Evolutionary conservation across 2,888 invertebrate species (phyloP), one percentile per base, ranked within the genome.

Genomic region (Tenthredo mesomela): DNA sequence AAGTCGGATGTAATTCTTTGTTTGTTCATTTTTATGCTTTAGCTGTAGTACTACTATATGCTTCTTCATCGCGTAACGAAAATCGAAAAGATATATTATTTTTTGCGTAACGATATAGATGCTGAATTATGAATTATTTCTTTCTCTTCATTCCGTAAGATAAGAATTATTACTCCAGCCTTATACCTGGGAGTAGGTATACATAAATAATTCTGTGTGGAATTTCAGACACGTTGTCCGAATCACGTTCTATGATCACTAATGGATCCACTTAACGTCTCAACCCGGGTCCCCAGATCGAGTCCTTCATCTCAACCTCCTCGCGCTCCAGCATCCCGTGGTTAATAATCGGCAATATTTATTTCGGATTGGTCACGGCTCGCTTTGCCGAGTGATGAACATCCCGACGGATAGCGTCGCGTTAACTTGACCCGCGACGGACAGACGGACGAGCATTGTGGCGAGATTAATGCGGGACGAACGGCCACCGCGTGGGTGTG

Each of bases 251-350:
- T 88, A 90, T 90, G 89, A 89, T 88, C 89, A 91, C 91, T 93
- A 93, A 93, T 93, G 92, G 93, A 89, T 90, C 93, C 92, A 93
- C 93, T 93, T 93, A 93, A 93, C 93, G 90, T 93, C 92, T 92
- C 92, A 92, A 92, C 89, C 92, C 15, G 43, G 73, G 40, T 50
- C 50, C 33, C 77, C 29, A 47, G 85, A 87, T 88, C 87, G 85
- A 77, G 84, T 86, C 80, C 29, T 84, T 82, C 85, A 86, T 87
- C 85, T 88, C 88, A 87, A 87, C 88, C 87, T 87, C 85, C 87
- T 87, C 85, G 84, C 85, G 84, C 82, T 87, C 1, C 33, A 54
- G 47, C 87, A 85, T 84, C 86, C 80, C 86, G 83, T 85, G 84
- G 90, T 93, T 92, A 92, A 93, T 92, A 92, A 93, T 92, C 92